A percentile compares a stretch with the other conserved stretches of the same genome.
These are phyloP conservation scores for Harpagoxenus sublaevis DNA, from an alignment of 2,888 invertebrate genomes.

Conservation along the genomic window DNA sequence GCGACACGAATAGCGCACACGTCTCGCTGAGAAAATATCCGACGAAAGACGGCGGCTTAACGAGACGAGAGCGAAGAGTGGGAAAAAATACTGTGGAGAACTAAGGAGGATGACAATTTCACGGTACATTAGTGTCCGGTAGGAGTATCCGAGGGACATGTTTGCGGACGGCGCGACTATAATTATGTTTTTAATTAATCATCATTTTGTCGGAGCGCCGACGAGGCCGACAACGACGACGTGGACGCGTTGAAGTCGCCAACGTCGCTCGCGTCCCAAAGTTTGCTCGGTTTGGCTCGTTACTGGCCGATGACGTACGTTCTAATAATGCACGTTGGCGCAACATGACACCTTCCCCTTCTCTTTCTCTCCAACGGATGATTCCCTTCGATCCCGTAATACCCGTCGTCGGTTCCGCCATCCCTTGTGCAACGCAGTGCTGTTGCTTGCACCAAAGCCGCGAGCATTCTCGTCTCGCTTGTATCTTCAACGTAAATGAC, in stretches of 20 bases:
- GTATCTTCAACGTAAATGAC: conserved; percentile 64
- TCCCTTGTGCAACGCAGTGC: conserved; percentile 22
- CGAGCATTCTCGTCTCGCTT: not conserved
- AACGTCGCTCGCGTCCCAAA: conserved; percentile 74
- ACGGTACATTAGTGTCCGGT: conserved; percentile 82
- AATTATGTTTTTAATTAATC: conserved; percentile 86
- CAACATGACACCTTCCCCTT: conserved; percentile 59
- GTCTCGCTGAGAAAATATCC: conserved; percentile 63
- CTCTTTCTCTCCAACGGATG: conserved; percentile 59
- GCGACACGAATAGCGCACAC: conserved; percentile 51
- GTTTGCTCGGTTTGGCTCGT: conserved; percentile 81
- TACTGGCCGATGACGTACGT: conserved; percentile 79
- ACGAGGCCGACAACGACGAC: conserved; percentile 50
- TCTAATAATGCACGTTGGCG: conserved; percentile 78
- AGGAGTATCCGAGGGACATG: conserved; percentile 73
- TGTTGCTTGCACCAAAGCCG: conserved; percentile 21
- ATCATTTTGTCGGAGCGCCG: conserved; percentile 81
- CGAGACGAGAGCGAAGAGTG: conserved; percentile 60
- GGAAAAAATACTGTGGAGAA: conserved; percentile 13
- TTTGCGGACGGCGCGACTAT: conserved; percentile 76
- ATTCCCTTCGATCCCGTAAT: conserved; percentile 54
- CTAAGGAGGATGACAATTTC: conserved; percentile 82
- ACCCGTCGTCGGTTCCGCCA: conserved; percentile 39
- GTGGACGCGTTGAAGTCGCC: conserved; percentile 56
- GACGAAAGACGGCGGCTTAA: conserved; percentile 56